A percentile compares a stretch with the other conserved stretches of the same genome.
Conservation (phyloP, 2,113 vertebrate genomes). For the Columba janthina region DNA sequence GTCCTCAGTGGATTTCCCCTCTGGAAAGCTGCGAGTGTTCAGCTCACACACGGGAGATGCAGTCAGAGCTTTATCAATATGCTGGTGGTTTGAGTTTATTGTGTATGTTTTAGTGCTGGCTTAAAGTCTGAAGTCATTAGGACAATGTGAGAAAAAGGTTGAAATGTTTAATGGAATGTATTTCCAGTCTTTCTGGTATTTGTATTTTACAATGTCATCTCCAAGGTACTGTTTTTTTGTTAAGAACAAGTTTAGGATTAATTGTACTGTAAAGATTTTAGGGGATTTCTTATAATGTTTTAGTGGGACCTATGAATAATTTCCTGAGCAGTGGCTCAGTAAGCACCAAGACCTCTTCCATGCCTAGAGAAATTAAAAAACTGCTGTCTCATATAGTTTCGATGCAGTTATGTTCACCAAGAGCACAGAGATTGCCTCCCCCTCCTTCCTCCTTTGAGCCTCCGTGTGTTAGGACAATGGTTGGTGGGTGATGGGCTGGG, state of each 20-base stretch:
- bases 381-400: fast-evolving
- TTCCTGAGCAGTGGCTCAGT: neutral
- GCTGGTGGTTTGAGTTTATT: neutral
- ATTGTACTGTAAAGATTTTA: neutral
- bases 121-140: neutral
- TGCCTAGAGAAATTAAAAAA: neutral
- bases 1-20: neutral
- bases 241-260: neutral
- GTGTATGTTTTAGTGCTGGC: neutral
- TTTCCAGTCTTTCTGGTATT: neutral
- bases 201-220: neutral
- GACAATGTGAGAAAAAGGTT: neutral
- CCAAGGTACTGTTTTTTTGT: neutral
- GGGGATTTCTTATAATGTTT: neutral
- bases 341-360: neutral
- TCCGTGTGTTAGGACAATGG: fast-evolving
- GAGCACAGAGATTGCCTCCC: neutral
- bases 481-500: neutral
- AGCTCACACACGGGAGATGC: neutral
- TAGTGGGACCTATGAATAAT: neutral
- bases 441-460: neutral
- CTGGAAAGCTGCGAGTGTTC: neutral
- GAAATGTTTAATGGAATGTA: neutral
- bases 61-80: neutral
- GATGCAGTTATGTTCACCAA: neutral